Evolutionary conservation across 2,113 vertebrate genomes (phyloP), one percentile per base, ranked within the genome.

Genomic region (Steatornis caripensis): DNA sequence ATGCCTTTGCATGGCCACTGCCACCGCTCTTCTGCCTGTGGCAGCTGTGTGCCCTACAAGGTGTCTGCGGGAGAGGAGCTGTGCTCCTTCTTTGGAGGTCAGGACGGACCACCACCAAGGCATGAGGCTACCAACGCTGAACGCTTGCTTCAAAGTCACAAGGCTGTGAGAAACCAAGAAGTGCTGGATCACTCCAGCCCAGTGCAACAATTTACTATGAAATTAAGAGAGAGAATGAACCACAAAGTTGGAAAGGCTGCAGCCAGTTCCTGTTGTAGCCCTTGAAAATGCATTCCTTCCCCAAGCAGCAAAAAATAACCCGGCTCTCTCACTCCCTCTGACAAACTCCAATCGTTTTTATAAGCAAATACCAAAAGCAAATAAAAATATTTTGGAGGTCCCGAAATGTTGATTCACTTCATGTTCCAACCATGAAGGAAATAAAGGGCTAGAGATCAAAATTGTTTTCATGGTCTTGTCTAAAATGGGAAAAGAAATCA

Each of bases 401-500:
- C 48, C 9, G 19, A 92, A 87, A 90, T 89, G 94, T 82, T 92
- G 88, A 84, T 95, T 92, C 48, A 74, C 26, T 92, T 94, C 43
- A 9, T 89, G 68, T 93, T 95, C 84, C 48, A 36, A 78, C 54
- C 51, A 14, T 77, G 89, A 92, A 92, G 80, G 89, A 95, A 96
- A 89, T 53, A 91, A 89, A 95, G 57, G 81, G 77, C 80, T 87
- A 76, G 84, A 95, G 76, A 93, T 89, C 86, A 84, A 72, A 84
- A 87, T 15, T 87, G 55, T 91, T 96, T 93, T 87, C 57, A 53
- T 10, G 77, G 26, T 76, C 61, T 82, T 87, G 61, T 95, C 88
- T 93, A 94, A 90, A 97, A 92, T 19, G 76, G 69, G 83, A 93
- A 93, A 95, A 95, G 65, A 83, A 96, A 92, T 95, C 88, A 66